A percentile compares a stretch with the other conserved stretches of the same genome.
These are phyloP conservation scores for Hycleus cichorii DNA, from an alignment of 1,140 invertebrate species.

Conservation along the genomic window DNA sequence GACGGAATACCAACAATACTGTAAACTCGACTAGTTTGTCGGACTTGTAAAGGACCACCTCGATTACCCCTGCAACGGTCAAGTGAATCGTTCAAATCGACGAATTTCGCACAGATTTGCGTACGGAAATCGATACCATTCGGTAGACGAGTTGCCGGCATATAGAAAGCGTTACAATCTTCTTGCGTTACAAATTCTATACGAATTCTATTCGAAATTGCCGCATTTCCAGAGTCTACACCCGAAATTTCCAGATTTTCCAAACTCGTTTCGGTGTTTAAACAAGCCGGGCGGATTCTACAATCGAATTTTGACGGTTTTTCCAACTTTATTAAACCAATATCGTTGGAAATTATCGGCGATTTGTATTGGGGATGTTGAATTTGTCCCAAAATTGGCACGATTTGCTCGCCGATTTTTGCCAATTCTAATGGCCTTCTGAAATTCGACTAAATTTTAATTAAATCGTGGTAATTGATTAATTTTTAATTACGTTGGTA, in stretches of 20 bases:
- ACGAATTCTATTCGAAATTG: no score
- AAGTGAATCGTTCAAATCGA: no score
- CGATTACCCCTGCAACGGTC: no score
- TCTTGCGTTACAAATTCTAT: no score
- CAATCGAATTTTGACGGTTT: conserved; percentile 40
- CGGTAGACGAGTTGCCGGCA: no score
- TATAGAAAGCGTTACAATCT: no score
- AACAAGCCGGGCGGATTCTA: conserved; percentile 50
- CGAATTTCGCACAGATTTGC: no score
- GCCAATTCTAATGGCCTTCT: conserved; percentile 12
- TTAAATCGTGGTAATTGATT: background rate
- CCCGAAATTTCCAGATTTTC: conserved; percentile 28
- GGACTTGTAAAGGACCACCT: no score
- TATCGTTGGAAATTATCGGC: conserved; percentile 51
- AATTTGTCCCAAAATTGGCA: conserved; percentile 39
- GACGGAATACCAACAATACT: conserved; percentile 46
- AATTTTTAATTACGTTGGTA: conserved; percentile 2
- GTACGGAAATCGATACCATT: no score
- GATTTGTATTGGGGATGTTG: conserved; percentile 36
- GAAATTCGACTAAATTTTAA: background rate
- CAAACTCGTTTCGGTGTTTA: conserved; percentile 28
- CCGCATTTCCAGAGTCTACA: no score
- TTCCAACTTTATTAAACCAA: conserved; percentile 49
- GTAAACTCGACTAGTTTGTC: no score
- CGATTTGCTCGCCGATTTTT: conserved; percentile 25